A percentile compares a stretch with the other conserved stretches of the same genome.
Evolutionary conservation across 1,140 invertebrate species (phyloP).

Genomic region (Laupala kohalensis): DNA sequence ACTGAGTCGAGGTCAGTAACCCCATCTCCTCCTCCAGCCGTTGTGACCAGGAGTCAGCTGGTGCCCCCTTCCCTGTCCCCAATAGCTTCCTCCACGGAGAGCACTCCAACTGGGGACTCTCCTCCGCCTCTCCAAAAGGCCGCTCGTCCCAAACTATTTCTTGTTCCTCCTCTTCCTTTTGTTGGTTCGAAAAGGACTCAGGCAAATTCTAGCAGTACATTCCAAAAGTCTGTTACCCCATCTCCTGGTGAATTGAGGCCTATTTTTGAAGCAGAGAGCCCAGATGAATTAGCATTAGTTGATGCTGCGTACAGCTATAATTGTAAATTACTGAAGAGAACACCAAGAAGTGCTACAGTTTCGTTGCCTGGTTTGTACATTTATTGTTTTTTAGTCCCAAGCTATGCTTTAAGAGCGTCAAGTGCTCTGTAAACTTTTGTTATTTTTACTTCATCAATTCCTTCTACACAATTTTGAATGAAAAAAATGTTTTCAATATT

Average conservation of each 20-base stretch:
- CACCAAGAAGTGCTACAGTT: conserved; percentile 53
- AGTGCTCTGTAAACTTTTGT: too few relatives aligned
- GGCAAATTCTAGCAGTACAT: background rate
- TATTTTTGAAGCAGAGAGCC: conserved; percentile 82
- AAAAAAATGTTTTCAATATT: too few relatives aligned
- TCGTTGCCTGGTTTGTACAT: conserved; percentile 35
- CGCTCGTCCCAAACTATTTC: conserved; percentile 32
- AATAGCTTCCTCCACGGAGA: conserved; percentile 26
- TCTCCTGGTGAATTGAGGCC: conserved; percentile 40
- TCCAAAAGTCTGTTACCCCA: conserved; percentile 14
- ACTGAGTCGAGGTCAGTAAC: conserved; percentile 58
- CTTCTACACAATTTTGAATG: too few relatives aligned
- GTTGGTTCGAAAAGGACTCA: background rate
- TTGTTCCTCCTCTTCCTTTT: conserved; percentile 27
- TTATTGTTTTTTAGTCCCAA: too few relatives aligned
- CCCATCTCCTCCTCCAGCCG: conserved; percentile 42
- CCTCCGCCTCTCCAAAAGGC: conserved; percentile 28
- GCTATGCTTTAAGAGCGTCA: too few relatives aligned
- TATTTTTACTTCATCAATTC: too few relatives aligned
- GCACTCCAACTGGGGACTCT: conserved; percentile 32
- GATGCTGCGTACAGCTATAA: conserved; percentile 81
- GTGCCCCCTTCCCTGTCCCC: conserved; percentile 19
- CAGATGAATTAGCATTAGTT: conserved; percentile 92
- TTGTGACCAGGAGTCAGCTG: background rate
- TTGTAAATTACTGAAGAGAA: conserved; percentile 57